phyloP scores from a whole-genome alignment of 2,797 vertebrate genomes.

The Schizopygopsis malacanthus region DNA sequence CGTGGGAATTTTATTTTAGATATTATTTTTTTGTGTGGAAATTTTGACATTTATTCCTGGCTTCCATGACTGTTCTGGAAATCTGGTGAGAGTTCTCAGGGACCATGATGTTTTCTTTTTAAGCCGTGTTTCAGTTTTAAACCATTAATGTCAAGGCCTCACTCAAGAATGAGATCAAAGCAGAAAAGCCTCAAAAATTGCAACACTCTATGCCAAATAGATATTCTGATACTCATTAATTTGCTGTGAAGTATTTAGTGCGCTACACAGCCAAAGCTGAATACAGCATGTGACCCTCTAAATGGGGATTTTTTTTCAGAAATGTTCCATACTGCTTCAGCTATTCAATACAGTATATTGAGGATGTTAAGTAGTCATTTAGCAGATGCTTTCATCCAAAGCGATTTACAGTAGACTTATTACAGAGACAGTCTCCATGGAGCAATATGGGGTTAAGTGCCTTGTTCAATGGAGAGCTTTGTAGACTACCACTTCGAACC shows the following conservation, averaged over 20 bases:
- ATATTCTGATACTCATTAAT: slow-evolving; percentile 13
- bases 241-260: slow-evolving; percentile 7
- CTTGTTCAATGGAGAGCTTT: background rate
- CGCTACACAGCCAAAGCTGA: background rate
- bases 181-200: background rate
- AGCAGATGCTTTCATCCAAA: slow-evolving; percentile 17
- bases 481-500: background rate
- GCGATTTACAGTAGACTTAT: slow-evolving; percentile 27
- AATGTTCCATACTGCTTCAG: background rate
- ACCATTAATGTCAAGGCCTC: background rate
- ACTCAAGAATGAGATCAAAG: slow-evolving; percentile 1
- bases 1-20: too few relatives aligned
- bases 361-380: slow-evolving; percentile 32
- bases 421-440: slow-evolving; percentile 26
- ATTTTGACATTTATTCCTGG: background rate
- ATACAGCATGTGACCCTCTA: background rate
- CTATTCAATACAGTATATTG: slow-evolving; percentile 22
- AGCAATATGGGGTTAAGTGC: slow-evolving; percentile 20
- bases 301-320: background rate
- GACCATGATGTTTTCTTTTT: slow-evolving; percentile 12
- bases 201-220: slow-evolving; percentile 13
- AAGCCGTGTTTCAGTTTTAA: background rate
- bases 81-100: background rate
- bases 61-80: background rate
- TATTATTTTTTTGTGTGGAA: too few relatives aligned